Conservation (phyloP, 92 coral and sea anemone genomes). For the Epizoanthus ramosus region DNA sequence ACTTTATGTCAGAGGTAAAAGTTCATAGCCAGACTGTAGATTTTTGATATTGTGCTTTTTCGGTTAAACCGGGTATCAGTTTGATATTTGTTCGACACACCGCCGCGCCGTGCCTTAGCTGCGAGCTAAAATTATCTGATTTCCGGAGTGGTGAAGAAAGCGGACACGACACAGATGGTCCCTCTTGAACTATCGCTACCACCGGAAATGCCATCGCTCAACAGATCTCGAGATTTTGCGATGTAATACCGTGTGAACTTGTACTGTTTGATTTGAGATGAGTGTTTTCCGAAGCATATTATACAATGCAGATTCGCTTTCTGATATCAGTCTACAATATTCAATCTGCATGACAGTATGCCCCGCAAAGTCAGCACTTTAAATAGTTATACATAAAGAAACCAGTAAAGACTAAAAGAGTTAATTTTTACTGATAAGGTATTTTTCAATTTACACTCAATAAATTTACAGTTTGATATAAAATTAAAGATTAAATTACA, state of each 20-base stretch:
- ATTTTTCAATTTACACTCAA: too few relatives aligned
- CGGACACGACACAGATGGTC: slow-evolving; percentile 40
- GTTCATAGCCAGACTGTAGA: neutral
- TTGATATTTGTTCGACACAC: neutral
- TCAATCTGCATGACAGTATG: too few relatives aligned
- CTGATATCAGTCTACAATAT: too few relatives aligned
- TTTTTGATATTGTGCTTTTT: neutral
- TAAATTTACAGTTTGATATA: too few relatives aligned
- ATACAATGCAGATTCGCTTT: too few relatives aligned
- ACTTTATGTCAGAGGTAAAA: neutral
- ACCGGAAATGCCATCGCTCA: slow-evolving; percentile 41
- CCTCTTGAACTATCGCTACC: slow-evolving; percentile 9
- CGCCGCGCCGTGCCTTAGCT: neutral
- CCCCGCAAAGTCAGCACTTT: too few relatives aligned
- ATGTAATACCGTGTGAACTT: slow-evolving; percentile 38
- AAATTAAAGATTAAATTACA: too few relatives aligned
- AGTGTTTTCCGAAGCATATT: too few relatives aligned
- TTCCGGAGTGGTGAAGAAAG: slow-evolving; percentile 35
- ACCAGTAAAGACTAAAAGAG: too few relatives aligned
- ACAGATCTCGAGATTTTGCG: slow-evolving; percentile 9
- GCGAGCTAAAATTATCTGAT: slow-evolving; percentile 37
- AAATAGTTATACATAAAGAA: too few relatives aligned
- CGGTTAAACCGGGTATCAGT: neutral
- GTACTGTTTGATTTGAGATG: slow-evolving; percentile 28
- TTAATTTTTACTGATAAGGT: too few relatives aligned